phyloP scores from a whole-genome alignment of 2,113 vertebrate genomes.

The Strix uralensis region DNA sequence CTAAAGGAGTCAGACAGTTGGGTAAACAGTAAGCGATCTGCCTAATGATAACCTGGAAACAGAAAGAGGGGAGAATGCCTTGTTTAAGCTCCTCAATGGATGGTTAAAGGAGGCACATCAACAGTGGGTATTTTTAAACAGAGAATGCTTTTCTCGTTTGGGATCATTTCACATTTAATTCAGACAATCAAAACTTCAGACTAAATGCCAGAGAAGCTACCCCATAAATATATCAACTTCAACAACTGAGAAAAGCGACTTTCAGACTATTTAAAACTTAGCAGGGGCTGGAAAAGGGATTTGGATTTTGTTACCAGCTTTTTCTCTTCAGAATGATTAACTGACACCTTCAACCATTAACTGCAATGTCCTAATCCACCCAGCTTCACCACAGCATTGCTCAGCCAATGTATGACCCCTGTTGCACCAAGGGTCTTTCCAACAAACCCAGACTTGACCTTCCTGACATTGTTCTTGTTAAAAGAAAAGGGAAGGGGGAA shows the following conservation, averaged over 20 bases:
- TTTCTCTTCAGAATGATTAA: slow-evolving; percentile 27
- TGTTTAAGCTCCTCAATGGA: neutral
- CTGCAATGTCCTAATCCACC: neutral
- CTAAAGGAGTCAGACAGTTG: neutral
- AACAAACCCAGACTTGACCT: slow-evolving; percentile 58
- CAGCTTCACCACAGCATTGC: neutral
- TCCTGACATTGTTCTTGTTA: slow-evolving; percentile 46
- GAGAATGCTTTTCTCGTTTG: neutral
- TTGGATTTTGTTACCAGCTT: slow-evolving; percentile 14
- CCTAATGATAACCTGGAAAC: neutral
- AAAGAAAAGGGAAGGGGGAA: neutral
- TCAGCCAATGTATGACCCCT: neutral
- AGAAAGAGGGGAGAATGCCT: neutral
- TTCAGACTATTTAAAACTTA: neutral
- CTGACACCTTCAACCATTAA: neutral
- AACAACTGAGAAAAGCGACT: neutral
- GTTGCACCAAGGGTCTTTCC: neutral
- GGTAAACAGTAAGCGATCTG: neutral
- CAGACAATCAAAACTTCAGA: neutral
- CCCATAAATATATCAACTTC: neutral
- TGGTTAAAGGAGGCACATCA: neutral
- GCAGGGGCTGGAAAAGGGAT: neutral
- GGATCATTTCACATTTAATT: neutral
- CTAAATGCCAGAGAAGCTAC: neutral
- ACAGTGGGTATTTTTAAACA: neutral